These are phyloP conservation scores for Drosophila setosimentum DNA, from an alignment of 2,888 invertebrate species.

Conservation along the genomic window DNA sequence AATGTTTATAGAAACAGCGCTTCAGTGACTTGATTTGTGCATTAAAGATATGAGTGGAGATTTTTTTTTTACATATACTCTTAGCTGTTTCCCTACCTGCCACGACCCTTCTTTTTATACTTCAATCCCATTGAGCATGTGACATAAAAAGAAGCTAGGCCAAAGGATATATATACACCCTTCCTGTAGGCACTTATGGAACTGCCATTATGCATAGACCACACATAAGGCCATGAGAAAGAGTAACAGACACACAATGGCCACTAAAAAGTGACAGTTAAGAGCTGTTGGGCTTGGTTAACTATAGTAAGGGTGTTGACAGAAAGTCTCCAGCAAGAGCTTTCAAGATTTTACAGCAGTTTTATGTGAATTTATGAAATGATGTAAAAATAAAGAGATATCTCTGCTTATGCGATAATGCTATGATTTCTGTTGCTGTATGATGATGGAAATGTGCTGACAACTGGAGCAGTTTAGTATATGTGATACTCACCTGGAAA, in stretches of 20 bases:
- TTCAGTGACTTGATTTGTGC: constrained; percentile 79
- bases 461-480: background rate
- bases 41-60: constrained; percentile 65
- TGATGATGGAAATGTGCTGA: background rate
- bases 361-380: constrained; percentile 13
- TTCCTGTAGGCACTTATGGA: constrained; percentile 59
- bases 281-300: constrained; percentile 47
- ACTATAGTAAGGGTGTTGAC: constrained; percentile 21
- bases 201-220: constrained; percentile 39
- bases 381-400: background rate
- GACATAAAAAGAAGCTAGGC: constrained; percentile 62
- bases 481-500: background rate
- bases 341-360: constrained; percentile 34
- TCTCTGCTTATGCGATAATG: constrained; percentile 3
- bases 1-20: constrained; percentile 81
- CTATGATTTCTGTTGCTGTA: constrained; percentile 1
- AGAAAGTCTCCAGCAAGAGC: constrained; percentile 19
- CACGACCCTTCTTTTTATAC: background rate
- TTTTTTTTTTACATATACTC: constrained; percentile 35
- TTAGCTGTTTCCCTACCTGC: constrained; percentile 51
- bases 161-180: constrained; percentile 27
- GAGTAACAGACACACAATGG: constrained; percentile 67
- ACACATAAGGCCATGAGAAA: constrained; percentile 69
- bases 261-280: constrained; percentile 69
- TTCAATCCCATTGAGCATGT: constrained; percentile 32